A percentile compares a stretch with the other conserved stretches of the same genome.
These are phyloP conservation scores for Salmo trutta DNA, from an alignment of 2,797 vertebrate genomes.

Conservation along the genomic window DNA sequence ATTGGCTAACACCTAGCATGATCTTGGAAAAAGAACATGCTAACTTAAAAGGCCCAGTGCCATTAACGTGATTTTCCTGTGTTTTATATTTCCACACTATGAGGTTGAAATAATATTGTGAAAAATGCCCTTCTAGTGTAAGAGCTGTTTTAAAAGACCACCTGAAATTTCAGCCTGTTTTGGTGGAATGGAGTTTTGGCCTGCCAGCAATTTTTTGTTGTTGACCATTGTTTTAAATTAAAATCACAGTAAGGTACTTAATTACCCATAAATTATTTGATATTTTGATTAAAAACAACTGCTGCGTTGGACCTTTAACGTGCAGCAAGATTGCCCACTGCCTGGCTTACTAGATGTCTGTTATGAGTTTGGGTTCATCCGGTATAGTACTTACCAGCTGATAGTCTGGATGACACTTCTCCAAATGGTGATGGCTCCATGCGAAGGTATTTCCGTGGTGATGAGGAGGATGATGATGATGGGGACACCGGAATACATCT, in stretches of 20 bases:
- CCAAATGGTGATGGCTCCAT: constrained; percentile 96
- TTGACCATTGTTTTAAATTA: too few relatives aligned
- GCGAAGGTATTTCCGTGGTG: constrained; percentile 93
- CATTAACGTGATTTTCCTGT: too few relatives aligned
- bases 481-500: constrained; percentile 89
- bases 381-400: constrained; percentile 80
- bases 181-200: too few relatives aligned
- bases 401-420: constrained; percentile 88
- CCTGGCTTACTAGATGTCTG: neutral
- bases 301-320: neutral
- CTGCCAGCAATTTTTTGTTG: too few relatives aligned
- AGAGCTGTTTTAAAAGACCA: too few relatives aligned
- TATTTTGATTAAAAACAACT: too few relatives aligned
- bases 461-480: constrained; percentile 75
- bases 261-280: too few relatives aligned
- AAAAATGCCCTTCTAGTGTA: too few relatives aligned
- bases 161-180: too few relatives aligned
- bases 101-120: too few relatives aligned
- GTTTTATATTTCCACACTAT: too few relatives aligned
- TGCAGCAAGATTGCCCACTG: neutral
- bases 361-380: neutral
- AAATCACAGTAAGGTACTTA: too few relatives aligned
- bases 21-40: neutral
- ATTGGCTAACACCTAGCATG: neutral
- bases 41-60: neutral